Percentiles rank a stretch among this genome's conserved stretches.
Evolutionary conservation across 2,797 vertebrate genomes (phyloP).

Genomic region (Sciurus vulgaris): DNA sequence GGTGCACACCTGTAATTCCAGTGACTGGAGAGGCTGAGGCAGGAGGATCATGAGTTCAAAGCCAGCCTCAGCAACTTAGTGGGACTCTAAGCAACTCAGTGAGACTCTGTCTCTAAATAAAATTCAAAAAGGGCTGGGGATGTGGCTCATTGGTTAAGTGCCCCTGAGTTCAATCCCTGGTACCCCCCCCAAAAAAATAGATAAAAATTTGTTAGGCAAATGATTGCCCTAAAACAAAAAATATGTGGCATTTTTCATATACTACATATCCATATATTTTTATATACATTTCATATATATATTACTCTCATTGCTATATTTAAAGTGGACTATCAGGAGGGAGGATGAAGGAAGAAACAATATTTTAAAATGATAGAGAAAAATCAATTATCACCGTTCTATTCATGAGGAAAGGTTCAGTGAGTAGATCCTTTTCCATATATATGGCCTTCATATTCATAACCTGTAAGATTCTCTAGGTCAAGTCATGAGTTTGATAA

Average conservation of each 20-base stretch:
- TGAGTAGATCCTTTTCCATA: background rate
- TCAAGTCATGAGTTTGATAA: constrained; percentile 28
- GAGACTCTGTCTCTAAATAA: too few relatives aligned
- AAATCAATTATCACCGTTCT: background rate
- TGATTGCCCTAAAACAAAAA: background rate
- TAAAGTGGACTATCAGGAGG: background rate
- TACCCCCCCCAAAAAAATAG: too few relatives aligned
- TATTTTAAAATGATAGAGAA: background rate
- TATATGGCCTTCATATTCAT: background rate
- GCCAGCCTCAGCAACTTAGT: too few relatives aligned
- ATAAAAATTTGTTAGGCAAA: background rate
- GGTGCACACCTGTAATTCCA: too few relatives aligned
- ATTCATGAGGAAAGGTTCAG: background rate
- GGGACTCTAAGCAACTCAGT: too few relatives aligned
- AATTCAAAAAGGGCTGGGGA: too few relatives aligned
- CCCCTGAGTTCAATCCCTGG: too few relatives aligned
- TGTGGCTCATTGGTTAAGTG: too few relatives aligned
- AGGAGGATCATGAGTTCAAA: too few relatives aligned
- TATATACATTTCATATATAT: background rate
- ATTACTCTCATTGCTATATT: background rate
- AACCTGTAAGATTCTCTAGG: background rate
- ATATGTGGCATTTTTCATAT: background rate
- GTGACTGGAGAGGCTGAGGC: too few relatives aligned
- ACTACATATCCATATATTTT: background rate
- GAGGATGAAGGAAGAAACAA: background rate